Evolutionary conservation across 2,113 vertebrate genomes (phyloP), one percentile per base, ranked within the genome.

Genomic region (Benthochromis sp.): DNA sequence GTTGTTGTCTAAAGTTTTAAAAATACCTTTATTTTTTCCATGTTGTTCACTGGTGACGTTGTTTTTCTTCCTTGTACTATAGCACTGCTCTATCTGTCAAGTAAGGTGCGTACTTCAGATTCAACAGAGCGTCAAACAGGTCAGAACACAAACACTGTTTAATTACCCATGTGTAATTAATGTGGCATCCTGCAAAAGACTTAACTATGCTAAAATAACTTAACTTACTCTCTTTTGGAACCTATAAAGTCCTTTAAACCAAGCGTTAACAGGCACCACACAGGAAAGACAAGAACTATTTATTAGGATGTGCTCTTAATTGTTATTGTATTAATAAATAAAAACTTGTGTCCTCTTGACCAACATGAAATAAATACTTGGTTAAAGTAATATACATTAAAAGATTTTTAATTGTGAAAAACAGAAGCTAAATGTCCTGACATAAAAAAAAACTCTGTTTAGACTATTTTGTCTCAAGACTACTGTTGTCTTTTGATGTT

Each of bases 251-350:
- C 0, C 38, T 43, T 71, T 71, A 16, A 63, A 43, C 38, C 36
- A 71, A 43, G 0, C n/a, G 0, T 2, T 10, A 45, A 73, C 0
- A 10, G 40, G 2, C 21, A 45, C 13, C 21, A 29, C 4, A 45
- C 1, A 27, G 8, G 3, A 71, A 2, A 45, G 66, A 0, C 38
- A 71, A 71, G 8, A 27, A 27, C 21, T 45, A 10, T 24, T 16
- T 27, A 73, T 17, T 0, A 45, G 38, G 21, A 27, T 27, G 13
- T 73, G 13, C 38, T 73, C 8, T 14, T 24, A 21, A 0, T 3
- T 47, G 21, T 73, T 47, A 19, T 11, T 27, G 38, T 73, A 47
- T 0, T 47, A 76, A 47, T 3, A 40, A 47, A 47, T 17, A 47
- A 7, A 12, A 76, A 29, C 2, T 0, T 47, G 6, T 76, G 9